phyloP scores from a whole-genome alignment of 2,113 vertebrate species.

The Mastomys coucha region DNA sequence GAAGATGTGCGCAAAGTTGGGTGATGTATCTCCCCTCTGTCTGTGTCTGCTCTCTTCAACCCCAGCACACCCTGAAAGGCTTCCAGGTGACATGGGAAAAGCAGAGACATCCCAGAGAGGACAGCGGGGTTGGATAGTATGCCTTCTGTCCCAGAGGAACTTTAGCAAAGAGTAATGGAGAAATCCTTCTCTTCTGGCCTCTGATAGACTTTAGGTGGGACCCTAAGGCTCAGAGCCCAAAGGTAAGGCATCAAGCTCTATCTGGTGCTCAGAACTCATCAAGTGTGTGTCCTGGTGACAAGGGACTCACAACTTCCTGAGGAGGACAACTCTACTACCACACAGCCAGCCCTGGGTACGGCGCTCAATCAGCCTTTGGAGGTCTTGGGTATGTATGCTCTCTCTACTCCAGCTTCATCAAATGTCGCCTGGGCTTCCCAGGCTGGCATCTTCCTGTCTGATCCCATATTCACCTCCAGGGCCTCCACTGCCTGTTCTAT shows the following conservation, averaged over 20 bases:
- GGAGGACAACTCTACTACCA: not conserved
- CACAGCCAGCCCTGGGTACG: not conserved
- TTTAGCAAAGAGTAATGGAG: constrained; percentile 22
- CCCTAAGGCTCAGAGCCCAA: not conserved
- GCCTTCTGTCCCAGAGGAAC: constrained; percentile 19
- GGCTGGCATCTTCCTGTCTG: not conserved
- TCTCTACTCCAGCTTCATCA: not conserved
- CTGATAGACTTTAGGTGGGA: not conserved
- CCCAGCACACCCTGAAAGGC: not conserved
- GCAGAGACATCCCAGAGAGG: not conserved
- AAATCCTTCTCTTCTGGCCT: not conserved
- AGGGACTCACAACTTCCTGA: not conserved
- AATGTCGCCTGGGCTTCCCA: not conserved
- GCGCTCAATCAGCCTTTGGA: not conserved
- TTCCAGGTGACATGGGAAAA: not conserved
- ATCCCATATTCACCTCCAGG: not conserved
- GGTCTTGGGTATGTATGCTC: not conserved
- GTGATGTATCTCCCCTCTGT: not conserved
- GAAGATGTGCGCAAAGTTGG: not conserved
- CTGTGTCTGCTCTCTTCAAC: not conserved
- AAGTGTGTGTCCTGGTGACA: not conserved
- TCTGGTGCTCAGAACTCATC: not conserved
- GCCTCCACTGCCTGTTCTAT: not conserved
- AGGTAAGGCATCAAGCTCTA: not conserved
- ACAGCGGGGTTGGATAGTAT: not conserved